Base-by-base conservation (phyloP, 2,797 vertebrate genomes). In the Oreortyx pictus region DNA sequence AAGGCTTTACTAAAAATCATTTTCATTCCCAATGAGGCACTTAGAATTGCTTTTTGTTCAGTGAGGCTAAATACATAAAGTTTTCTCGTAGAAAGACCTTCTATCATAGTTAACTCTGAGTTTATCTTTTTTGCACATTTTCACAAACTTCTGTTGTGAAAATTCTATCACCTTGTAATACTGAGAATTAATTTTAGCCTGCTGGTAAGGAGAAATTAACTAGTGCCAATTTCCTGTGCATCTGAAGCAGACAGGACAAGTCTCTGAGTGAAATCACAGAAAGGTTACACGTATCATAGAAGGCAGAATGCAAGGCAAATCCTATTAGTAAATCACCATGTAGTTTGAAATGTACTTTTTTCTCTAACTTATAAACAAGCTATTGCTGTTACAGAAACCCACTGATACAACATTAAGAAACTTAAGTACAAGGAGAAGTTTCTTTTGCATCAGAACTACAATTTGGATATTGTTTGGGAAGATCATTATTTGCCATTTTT, bases 131-230 rank as follows among this genome's bases (percentile, higher is more conserved):
- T 78, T 88, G 7, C 7, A 79, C 25, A 31, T 60, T 85, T 44
- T 82, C 7, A n/a, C 14, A 23, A 57, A 39, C 3, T 92, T 81
- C 16, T 94, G 52, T 66, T 67, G 70, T 44, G 10, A 83, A 92
- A 92, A 79, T 59, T 89, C 35, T 67, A 15, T 47, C 7, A 68
- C 90, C 81, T 82, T 76, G 7, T 84, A 91, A 47, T 54, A 82
- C n/a, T 77, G 77, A 92, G 67, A 96, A 92, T 89, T 96, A 93
- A 92, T 95, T 82, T 90, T 86, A 94, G 72, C 49, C 88, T 84
- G 70, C 72, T 94, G 66, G 52, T n/a, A 94, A 93, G 85, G 77
- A 94, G 35, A 92, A 97, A 86, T 95, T 90, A 96, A 92, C 66
- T 66, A 94, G 50, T 93, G 56, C 37, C 41, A 96, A 93, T 44